phyloP scores from a whole-genome alignment of 92 coral and sea anemone species.

The Porites divaricata region DNA sequence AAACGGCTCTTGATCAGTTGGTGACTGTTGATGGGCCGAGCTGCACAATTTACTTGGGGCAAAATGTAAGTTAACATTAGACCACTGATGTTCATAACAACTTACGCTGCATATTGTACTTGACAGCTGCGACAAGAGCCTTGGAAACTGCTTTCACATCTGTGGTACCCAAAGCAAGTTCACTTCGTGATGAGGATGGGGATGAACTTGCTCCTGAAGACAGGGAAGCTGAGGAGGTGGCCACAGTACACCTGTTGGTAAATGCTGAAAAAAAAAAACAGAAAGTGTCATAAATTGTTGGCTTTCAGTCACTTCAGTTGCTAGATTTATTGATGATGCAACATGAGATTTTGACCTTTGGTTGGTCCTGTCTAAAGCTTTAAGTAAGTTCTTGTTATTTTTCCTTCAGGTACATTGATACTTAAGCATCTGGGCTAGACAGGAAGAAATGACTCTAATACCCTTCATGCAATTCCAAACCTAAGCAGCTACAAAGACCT shows the following conservation, averaged over 20 bases:
- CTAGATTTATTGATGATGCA: neutral
- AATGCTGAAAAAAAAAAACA: conserved; percentile 37
- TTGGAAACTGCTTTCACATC: conserved; percentile 86
- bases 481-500: too few relatives aligned
- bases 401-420: too few relatives aligned
- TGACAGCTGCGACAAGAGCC: conserved; percentile 80
- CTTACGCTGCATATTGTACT: conserved; percentile 90
- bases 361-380: too few relatives aligned
- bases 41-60: neutral
- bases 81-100: neutral
- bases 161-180: conserved; percentile 70
- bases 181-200: conserved; percentile 27
- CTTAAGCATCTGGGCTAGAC: too few relatives aligned
- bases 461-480: too few relatives aligned
- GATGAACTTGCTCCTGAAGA: conserved; percentile 48
- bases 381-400: too few relatives aligned
- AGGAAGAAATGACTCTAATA: too few relatives aligned
- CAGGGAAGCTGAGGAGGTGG: conserved; percentile 28
- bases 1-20: neutral
- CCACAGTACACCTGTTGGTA: conserved; percentile 57
- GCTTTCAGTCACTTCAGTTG: neutral
- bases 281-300: neutral
- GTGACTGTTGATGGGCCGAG: neutral
- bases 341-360: too few relatives aligned
- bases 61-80: neutral